Percentiles rank a stretch among this genome's conserved stretches.
Conservation (phyloP, 2,797 vertebrate genomes). For the Notolabrus celidotus region DNA sequence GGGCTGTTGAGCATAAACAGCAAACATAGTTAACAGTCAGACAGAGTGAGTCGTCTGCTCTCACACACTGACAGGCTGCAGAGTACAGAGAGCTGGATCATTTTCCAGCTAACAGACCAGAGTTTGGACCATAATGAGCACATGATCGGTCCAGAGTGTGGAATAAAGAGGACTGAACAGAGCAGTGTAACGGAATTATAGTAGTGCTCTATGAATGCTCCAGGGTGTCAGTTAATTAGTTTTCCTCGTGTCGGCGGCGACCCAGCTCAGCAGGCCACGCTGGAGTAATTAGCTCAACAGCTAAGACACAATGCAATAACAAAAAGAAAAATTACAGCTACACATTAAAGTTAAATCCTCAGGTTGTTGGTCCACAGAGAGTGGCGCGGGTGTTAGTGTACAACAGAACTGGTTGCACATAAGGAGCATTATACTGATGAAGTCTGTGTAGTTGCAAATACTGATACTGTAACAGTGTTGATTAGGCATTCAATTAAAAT, state of each 20-base stretch:
- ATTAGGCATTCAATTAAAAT: constrained; percentile 39
- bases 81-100: constrained; percentile 47
- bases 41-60: constrained; percentile 48
- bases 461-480: constrained; percentile 1
- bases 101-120: constrained; percentile 67
- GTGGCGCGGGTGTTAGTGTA: background rate
- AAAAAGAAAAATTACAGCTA: constrained; percentile 26
- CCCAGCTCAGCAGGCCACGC: constrained; percentile 63
- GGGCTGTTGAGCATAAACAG: constrained; percentile 41
- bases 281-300: constrained; percentile 74
- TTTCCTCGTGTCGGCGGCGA: constrained; percentile 59
- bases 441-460: constrained; percentile 6
- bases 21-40: constrained; percentile 55
- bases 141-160: constrained; percentile 50
- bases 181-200: constrained; percentile 47
- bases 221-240: constrained; percentile 68
- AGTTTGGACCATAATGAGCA: constrained; percentile 60
- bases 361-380: constrained; percentile 5
- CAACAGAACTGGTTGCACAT: constrained; percentile 29
- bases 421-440: background rate
- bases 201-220: constrained; percentile 55
- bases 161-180: constrained; percentile 16
- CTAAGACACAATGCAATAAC: constrained; percentile 33
- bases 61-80: constrained; percentile 44
- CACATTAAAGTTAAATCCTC: constrained; percentile 20